phyloP scores from a whole-genome alignment of 2,113 vertebrate species.

The Ptychochromis oligacanthus region DNA sequence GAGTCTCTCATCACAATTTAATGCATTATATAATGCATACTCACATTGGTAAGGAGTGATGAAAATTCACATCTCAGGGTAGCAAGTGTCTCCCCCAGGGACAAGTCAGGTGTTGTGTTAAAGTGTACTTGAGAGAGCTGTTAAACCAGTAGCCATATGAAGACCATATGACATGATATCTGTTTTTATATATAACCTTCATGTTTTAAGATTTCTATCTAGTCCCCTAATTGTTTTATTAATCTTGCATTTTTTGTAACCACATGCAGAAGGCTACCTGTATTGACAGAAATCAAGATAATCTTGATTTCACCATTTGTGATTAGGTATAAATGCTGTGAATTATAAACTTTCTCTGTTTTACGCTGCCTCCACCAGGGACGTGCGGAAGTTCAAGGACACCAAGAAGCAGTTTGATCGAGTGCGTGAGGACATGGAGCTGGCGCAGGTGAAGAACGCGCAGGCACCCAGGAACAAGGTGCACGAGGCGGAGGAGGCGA shows the following conservation, averaged over 20 bases:
- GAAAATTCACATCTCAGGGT: background rate
- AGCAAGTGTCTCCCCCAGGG: no score
- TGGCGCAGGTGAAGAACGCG: constrained; percentile 94
- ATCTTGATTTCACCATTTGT: background rate
- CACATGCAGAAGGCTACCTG: background rate
- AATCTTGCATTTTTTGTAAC: background rate
- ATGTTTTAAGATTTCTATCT: background rate
- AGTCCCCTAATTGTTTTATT: background rate
- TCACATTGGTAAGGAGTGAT: background rate
- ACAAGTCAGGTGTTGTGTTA: no score
- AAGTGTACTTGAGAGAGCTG: background rate
- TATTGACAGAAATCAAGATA: background rate
- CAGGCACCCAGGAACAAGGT: constrained; percentile 94
- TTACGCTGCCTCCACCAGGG: constrained; percentile 75
- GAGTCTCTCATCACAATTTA: constrained; percentile 83
- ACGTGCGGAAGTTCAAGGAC: constrained; percentile 97
- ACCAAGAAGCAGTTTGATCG: constrained; percentile 98
- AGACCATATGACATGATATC: background rate
- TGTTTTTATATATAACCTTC: background rate
- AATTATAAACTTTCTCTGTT: background rate
- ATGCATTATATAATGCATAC: no score
- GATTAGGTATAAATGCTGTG: background rate
- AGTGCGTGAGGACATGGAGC: constrained; percentile 95
- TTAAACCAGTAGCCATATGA: background rate
- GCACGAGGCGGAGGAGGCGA: constrained; percentile 94